Conservation (phyloP, 1,140 invertebrate species). For the Notospermus geniculatus region DNA sequence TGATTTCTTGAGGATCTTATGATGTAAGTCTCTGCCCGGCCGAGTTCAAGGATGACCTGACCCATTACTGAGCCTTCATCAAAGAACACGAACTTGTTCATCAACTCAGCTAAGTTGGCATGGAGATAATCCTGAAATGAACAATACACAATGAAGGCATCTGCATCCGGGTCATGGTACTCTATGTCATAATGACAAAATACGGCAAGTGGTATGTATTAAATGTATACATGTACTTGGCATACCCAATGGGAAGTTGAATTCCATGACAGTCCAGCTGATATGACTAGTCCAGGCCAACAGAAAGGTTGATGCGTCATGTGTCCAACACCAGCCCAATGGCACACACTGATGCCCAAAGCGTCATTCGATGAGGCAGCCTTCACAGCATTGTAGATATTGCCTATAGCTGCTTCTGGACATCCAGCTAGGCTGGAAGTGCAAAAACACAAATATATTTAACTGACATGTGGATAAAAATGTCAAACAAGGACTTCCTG, state of each 20-base stretch:
- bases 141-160: no score
- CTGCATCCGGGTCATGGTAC: no score
- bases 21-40: slow-evolving; percentile 64
- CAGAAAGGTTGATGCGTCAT: slow-evolving; percentile 66
- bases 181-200: no score
- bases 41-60: slow-evolving; percentile 64
- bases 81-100: slow-evolving; percentile 64
- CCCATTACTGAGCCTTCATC: slow-evolving; percentile 62
- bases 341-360: slow-evolving; percentile 64
- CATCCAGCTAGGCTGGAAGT: slow-evolving; percentile 63
- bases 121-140: slow-evolving; percentile 59
- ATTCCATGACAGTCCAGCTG: slow-evolving; percentile 68
- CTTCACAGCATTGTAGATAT: slow-evolving; percentile 64
- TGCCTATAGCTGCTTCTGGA: slow-evolving; percentile 65
- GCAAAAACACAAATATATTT: slow-evolving; percentile 3
- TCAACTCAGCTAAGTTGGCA: slow-evolving; percentile 60
- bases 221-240: no score
- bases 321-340: slow-evolving; percentile 68
- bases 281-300: slow-evolving; percentile 67
- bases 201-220: no score
- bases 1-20: slow-evolving; percentile 44
- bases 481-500: no score
- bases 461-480: no score
- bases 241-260: slow-evolving; percentile 61
- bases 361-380: slow-evolving; percentile 61